Evolutionary conservation across 1,140 invertebrate genomes (phyloP), one percentile per base, ranked within the genome.

Genomic region (Ctenoplectra terminalis): DNA sequence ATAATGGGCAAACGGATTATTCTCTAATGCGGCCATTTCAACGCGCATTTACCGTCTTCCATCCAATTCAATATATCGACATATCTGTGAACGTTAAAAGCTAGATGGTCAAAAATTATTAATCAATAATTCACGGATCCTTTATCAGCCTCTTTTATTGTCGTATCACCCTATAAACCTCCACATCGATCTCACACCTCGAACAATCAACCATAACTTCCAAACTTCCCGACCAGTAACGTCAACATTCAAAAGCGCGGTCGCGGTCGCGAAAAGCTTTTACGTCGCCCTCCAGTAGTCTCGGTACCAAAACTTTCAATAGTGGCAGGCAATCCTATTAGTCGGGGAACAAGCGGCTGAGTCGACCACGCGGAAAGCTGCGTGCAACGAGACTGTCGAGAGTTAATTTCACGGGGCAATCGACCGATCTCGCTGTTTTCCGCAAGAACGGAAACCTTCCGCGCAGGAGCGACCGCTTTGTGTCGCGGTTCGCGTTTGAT

Each of bases 1-100:
- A 84, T 84, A 80, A 70, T 86, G 81, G 84, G 73, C 85, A 87
- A 89, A 82, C 82, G 87, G 84, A 91, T 90, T 90, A 91, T 82
- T 86, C 74, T 74, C 76, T 91, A 91, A 89, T 83, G 81, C 37
- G 8, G n/a, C 40, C 26, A 31, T 26, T 60, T 54, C 48, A 52
- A 70, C 23, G 48, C 6, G 46, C 82, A 81, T 90, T 90, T 89
- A 85, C 75, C 80, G 81, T 85, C 67, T 46, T 79, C 67, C 67
- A 3, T 3, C 9, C 8, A 67, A 46, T 67, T 64, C 7, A 17
- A 46, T 29, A 8, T 67, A 46, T 29, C 34, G 40, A 66, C 64
- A 11, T 37, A 37, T 37, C 20, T 15, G 15, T 26, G 9, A 29
- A 46, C 20, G 17, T 67, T 29, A 67, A 46, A 37, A 67, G 11